Percentiles rank a stretch among this genome's conserved stretches.
Conservation (phyloP, 2,797 vertebrate species). For the Anisognathus igniventris region DNA sequence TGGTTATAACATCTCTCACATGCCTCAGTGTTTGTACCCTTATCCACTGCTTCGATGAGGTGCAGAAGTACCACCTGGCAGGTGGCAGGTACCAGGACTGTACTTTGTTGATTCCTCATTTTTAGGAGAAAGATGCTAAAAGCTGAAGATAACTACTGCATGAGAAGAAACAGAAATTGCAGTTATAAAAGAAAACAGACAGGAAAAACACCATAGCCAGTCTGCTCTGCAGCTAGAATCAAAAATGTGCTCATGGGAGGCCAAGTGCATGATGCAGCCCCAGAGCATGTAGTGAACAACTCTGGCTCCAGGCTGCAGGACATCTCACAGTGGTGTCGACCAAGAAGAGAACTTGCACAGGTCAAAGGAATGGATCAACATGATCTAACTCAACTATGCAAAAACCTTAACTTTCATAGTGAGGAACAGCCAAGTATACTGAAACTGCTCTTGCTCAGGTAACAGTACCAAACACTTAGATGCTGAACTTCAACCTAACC, state of each 20-base stretch:
- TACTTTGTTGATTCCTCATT: background rate
- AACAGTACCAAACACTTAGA: background rate
- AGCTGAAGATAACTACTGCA: background rate
- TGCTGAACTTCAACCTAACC: background rate
- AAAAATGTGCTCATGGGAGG: background rate
- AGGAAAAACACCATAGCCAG: background rate
- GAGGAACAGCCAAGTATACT: background rate
- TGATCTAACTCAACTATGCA: background rate
- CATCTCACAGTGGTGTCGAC: background rate
- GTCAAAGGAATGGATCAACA: background rate
- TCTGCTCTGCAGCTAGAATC: background rate
- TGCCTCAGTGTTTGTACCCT: background rate
- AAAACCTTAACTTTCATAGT: background rate
- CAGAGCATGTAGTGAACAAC: background rate
- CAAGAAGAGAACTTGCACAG: background rate
- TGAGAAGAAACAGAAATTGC: background rate
- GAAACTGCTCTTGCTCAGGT: background rate
- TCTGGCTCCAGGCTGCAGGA: background rate
- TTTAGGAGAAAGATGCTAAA: background rate
- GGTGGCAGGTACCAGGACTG: background rate
- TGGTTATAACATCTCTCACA: background rate
- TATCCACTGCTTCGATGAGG: background rate
- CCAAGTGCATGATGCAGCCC: background rate
- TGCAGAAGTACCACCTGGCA: background rate
- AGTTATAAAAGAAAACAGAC: background rate